Base-by-base conservation (phyloP, 2,113 vertebrate species). In the Bos javanicus region DNA sequence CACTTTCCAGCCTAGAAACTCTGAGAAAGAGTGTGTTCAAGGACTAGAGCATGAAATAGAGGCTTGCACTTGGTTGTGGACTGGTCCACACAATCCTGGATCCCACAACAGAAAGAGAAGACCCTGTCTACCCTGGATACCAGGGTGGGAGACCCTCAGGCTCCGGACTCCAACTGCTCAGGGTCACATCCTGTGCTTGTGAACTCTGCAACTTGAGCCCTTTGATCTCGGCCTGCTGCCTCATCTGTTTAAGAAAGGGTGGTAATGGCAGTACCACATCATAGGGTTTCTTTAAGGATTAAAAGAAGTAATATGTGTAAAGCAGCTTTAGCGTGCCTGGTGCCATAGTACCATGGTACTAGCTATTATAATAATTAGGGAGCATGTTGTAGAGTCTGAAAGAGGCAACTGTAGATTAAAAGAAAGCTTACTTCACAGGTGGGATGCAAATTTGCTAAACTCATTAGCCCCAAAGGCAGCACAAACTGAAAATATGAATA, bases 401-500 rank as follows among this genome's bases (percentile, higher is more conserved):
- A 87, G 60, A 57, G 36, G 33, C 15, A 86, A 92, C 43, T 16
- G 2, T 21, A 52, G 85, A 87, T 91, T 33, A 74, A 84, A 94
- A 96, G 52, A 60, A 94, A 85, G 11, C 62, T 87, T 50, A 16
- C 30, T 52, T 80, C 80, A 26, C 46, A 87, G 60, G 59, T 95
- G 54, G 74, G 48, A 96, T 46, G 17, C 39, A 81, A 91, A 50
- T 52, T 48, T 1, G 1, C 52, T 52, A 23, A 78, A 86, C 87
- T 71, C 60, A 56, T 82, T 81, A 62, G 57, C 50, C 67, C 86
- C n/a, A 52, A 83, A 88, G 23, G 50, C 28, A 59, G 88, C 52
- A 91, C 76, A 88, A 83, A 87, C 26, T 12, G n/a, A 92, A 97
- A 96, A 43, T 94, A 95, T 23, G 94, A 96, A 86, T 91, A 83